Conservation (phyloP, 2,797 vertebrate genomes). For the Sebastes matsubarae region DNA sequence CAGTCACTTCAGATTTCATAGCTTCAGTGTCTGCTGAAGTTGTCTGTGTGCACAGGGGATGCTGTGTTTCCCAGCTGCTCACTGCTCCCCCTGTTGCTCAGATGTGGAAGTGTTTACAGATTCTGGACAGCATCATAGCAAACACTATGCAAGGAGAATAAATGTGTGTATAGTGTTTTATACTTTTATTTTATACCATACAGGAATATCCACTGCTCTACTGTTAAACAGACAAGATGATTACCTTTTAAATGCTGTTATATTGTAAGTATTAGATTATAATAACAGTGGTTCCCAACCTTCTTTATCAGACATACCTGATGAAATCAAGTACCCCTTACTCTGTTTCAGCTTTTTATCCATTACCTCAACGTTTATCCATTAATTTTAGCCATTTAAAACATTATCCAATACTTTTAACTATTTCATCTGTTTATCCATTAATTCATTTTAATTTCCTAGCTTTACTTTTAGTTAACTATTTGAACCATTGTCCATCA, state of each 20-base stretch:
- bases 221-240: neutral
- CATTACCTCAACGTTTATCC: too few relatives aligned
- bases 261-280: neutral
- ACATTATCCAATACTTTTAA: too few relatives aligned
- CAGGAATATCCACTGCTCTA: neutral
- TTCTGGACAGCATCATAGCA: neutral
- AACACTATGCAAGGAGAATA: neutral
- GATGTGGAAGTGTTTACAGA: slow-evolving; percentile 32
- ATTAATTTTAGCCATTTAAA: too few relatives aligned
- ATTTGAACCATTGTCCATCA: too few relatives aligned
- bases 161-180: neutral
- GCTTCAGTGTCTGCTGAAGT: slow-evolving; percentile 9
- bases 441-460: too few relatives aligned
- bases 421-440: too few relatives aligned
- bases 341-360: too few relatives aligned
- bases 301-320: neutral
- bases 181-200: neutral
- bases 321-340: too few relatives aligned
- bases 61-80: slow-evolving; percentile 18
- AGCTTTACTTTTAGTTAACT: fast-evolving
- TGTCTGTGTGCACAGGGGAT: neutral
- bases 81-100: slow-evolving; percentile 63
- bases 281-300: neutral
- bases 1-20: slow-evolving; percentile 58
- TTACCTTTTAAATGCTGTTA: neutral